Evolutionary conservation across 1,140 invertebrate genomes (phyloP).

Genomic region (Drosophila bocki): DNA sequence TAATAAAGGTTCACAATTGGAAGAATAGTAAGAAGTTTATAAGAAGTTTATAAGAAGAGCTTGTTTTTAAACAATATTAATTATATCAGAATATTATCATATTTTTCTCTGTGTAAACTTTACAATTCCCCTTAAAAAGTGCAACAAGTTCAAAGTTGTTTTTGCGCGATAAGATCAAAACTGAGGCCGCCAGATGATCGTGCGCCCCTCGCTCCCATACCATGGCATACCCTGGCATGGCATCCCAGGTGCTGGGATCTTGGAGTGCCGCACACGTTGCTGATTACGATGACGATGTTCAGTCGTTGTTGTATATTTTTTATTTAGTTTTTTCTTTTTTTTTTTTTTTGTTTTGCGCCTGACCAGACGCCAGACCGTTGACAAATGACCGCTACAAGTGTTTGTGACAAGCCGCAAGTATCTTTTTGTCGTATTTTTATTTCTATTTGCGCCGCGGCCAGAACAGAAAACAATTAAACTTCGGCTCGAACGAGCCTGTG

Average conservation of each 20-base stretch:
- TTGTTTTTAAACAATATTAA: too few species aligned
- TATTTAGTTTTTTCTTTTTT: slow-evolving; percentile 12
- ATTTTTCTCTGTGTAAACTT: slow-evolving; percentile 16
- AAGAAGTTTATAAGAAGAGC: too few species aligned
- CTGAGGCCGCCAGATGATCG: slow-evolving; percentile 43
- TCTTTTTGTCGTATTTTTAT: slow-evolving; percentile 62
- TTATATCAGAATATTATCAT: neutral
- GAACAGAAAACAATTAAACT: slow-evolving; percentile 75
- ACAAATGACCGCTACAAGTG: slow-evolving; percentile 80
- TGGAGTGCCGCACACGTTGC: slow-evolving; percentile 75
- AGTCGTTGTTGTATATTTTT: slow-evolving; percentile 28
- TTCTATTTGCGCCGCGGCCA: slow-evolving; percentile 54
- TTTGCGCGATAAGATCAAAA: slow-evolving; percentile 65
- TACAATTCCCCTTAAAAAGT: slow-evolving; percentile 42
- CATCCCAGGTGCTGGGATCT: slow-evolving; percentile 58
- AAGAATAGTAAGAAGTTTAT: too few species aligned
- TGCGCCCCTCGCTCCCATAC: slow-evolving; percentile 12
- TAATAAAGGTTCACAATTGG: too few species aligned
- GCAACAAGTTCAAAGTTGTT: slow-evolving; percentile 46
- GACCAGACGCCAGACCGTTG: slow-evolving; percentile 61
- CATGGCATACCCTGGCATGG: slow-evolving; percentile 7
- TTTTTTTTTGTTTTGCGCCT: slow-evolving; percentile 12
- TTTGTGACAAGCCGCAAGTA: slow-evolving; percentile 81
- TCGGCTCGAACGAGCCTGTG: slow-evolving; percentile 28
- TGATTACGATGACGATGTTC: slow-evolving; percentile 79